These are phyloP conservation scores for Chelidonichthys spinosus DNA, from an alignment of 2,797 vertebrate species.

Conservation along the genomic window DNA sequence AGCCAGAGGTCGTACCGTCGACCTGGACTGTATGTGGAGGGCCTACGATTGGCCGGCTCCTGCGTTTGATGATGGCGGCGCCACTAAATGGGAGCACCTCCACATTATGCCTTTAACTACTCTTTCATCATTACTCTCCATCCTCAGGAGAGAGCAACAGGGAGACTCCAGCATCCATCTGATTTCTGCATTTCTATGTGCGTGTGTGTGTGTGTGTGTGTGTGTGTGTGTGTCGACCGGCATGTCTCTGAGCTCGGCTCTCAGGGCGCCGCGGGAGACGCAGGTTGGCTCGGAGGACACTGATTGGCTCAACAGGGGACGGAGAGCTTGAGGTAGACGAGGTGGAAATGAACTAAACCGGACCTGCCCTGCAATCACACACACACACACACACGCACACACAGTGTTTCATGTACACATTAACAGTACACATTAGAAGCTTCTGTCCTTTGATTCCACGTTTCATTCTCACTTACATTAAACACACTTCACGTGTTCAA, in stretches of 20 bases:
- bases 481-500: too few relatives aligned
- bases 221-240: constrained; percentile 12
- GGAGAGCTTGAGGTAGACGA: constrained; percentile 70
- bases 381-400: constrained; percentile 13
- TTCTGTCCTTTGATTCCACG: constrained; percentile 45
- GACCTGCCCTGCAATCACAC: constrained; percentile 37
- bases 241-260: constrained; percentile 54
- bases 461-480: constrained; percentile 65
- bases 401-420: neutral
- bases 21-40: constrained; percentile 65
- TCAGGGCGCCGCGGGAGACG: constrained; percentile 69
- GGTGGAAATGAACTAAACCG: constrained; percentile 77
- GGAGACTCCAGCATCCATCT: constrained; percentile 38
- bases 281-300: constrained; percentile 67
- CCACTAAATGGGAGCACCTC: constrained; percentile 57
- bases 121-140: constrained; percentile 76
- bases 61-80: constrained; percentile 61
- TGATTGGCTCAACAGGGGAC: constrained; percentile 78
- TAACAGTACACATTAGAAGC: constrained; percentile 59
- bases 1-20: constrained; percentile 57
- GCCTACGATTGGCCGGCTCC: constrained; percentile 54
- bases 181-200: constrained; percentile 27
- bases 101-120: constrained; percentile 67
- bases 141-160: constrained; percentile 62
- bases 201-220: constrained; percentile 15